Evolutionary conservation across 53 echinoderm and acorn worm genomes (phyloP).

Genomic region (Zoroaster sp.): DNA sequence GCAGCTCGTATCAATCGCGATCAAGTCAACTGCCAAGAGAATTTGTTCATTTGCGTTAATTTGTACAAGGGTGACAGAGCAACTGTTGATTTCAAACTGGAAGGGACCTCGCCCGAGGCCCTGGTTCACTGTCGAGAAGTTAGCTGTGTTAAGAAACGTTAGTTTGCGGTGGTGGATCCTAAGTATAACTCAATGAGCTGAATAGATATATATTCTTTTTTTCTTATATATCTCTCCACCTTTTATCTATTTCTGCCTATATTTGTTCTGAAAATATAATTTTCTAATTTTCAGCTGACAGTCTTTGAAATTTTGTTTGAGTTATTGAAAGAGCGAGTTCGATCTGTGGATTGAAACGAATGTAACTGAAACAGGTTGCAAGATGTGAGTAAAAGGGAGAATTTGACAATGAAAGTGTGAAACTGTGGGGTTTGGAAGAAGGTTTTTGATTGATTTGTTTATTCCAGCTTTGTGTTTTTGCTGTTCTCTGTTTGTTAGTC

Average conservation of each 20-base stretch:
- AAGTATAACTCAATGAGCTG: too few species aligned
- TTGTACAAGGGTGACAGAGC: constrained; percentile 42
- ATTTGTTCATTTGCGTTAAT: constrained; percentile 74
- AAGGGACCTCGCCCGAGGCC: constrained; percentile 66
- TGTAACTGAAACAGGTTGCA: too few species aligned
- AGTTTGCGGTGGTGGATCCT: constrained; percentile 45
- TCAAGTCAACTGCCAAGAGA: constrained; percentile 59
- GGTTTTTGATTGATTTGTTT: background rate
- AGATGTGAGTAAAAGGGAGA: background rate
- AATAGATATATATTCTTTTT: too few species aligned
- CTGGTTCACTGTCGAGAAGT: constrained; percentile 66
- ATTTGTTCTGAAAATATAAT: too few species aligned
- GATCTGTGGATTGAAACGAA: too few species aligned
- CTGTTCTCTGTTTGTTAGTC: background rate
- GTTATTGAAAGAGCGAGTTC: too few species aligned
- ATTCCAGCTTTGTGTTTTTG: background rate
- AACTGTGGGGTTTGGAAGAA: background rate
- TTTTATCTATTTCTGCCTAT: too few species aligned
- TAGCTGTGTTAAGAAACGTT: constrained; percentile 70
- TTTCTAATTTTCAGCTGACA: too few species aligned
- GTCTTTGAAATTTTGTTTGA: too few species aligned
- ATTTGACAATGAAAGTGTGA: background rate
- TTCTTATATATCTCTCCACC: too few species aligned
- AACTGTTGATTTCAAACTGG: constrained; percentile 56
- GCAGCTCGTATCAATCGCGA: constrained; percentile 61